Evolutionary conservation across 1,140 invertebrate species (phyloP).

Genomic region (Leptinotarsa undecemlineata): DNA sequence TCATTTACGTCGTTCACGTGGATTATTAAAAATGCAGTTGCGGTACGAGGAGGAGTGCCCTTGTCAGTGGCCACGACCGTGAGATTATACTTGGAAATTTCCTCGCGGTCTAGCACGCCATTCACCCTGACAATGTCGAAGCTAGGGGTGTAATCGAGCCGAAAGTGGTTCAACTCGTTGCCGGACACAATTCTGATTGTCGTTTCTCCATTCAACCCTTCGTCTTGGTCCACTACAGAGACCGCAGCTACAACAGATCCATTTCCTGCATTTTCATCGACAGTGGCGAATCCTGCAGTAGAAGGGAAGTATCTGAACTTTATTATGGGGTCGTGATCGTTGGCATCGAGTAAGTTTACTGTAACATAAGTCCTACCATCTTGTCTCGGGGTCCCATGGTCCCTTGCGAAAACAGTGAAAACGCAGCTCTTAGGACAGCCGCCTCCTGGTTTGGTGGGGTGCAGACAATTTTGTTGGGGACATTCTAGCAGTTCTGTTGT

Average conservation of each 20-base stretch:
- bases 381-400: slow-evolving; percentile 87
- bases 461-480: slow-evolving; percentile 69
- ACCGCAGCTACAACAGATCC: slow-evolving; percentile 91
- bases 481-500: slow-evolving; percentile 80
- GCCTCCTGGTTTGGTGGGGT: slow-evolving; percentile 55
- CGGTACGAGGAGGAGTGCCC: slow-evolving; percentile 81
- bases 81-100: slow-evolving; percentile 89
- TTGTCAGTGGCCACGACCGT: slow-evolving; percentile 89
- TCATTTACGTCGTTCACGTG: slow-evolving; percentile 95
- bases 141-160: slow-evolving; percentile 78
- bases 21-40: slow-evolving; percentile 84
- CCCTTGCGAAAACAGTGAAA: slow-evolving; percentile 90
- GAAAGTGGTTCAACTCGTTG: slow-evolving; percentile 89
- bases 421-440: slow-evolving; percentile 87
- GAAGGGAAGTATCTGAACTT: slow-evolving; percentile 86
- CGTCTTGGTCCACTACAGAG: slow-evolving; percentile 88
- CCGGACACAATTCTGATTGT: slow-evolving; percentile 81
- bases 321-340: slow-evolving; percentile 93
- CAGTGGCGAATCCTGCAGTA: slow-evolving; percentile 81
- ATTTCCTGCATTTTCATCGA: slow-evolving; percentile 90
- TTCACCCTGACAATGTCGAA: slow-evolving; percentile 92
- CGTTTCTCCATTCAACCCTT: slow-evolving; percentile 87
- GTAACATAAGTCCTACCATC: slow-evolving; percentile 93
- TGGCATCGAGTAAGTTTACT: slow-evolving; percentile 89
- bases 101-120: slow-evolving; percentile 88